Base-by-base conservation (phyloP, 2,888 invertebrate genomes). In the Hesperia comma region DNA sequence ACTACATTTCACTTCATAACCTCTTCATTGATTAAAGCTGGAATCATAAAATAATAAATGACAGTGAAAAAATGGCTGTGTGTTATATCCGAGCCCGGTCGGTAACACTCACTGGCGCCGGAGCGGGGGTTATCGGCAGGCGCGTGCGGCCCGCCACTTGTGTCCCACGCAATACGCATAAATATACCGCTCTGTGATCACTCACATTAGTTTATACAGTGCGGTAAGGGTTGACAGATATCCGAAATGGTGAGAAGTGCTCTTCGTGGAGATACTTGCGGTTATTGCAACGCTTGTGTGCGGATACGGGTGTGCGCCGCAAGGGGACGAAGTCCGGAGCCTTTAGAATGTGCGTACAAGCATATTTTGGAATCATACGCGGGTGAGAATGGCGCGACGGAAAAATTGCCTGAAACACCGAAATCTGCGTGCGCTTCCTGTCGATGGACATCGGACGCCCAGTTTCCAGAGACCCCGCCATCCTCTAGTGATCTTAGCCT, bases 381-480 rank as follows among this genome's bases (percentile, higher is more conserved):
- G 12, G 77, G 79, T 4, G 71, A 71, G 6, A 77, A 75, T n/a
- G 79, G 69, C 19, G 78, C 78, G 6, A 75, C 77, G 1, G 83
- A 78, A 46, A 89, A 87, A 69, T 66, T 82, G 43, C 67, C 81
- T 10, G 86, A 87, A 43, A 75, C 84, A 1, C 84, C 87, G 0
- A 88, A 87, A 69, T 77, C 87, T 7, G 83, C 77, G 6, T 92
- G 92, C 71, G 89, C 82, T 49, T 90, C 91, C 32, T 92, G 92
- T 66, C 83, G 92, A 15, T 92, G 92, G 92, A 92, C 92, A 0
- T 92, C 92, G 0, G 84, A 92, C 71, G 92, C 92, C 5, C 92
- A 92, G 79, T 92, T 92, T 71, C 90, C 88, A 10, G 92, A 92
- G 74, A 88, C 89, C n/a, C 90, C 90, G 37, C 82, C 87, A 0